Conservation (phyloP, 2,113 vertebrate species). For the Ploceus nigricollis region DNA sequence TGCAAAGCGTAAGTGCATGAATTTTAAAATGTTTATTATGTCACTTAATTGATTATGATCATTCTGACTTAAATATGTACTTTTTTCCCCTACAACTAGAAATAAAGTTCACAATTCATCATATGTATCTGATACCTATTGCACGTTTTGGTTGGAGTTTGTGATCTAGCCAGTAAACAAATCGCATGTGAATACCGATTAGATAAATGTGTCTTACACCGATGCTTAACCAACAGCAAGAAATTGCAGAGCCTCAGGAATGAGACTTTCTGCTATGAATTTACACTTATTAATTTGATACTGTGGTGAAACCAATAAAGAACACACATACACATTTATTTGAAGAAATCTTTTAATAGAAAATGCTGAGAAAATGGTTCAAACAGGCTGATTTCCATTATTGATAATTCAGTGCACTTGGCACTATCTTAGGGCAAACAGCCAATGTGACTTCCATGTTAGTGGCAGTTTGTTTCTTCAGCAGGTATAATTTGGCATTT, state of each 20-base stretch:
- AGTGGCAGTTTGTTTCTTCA: neutral
- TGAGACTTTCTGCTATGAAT: neutral
- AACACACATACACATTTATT: neutral
- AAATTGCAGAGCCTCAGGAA: neutral
- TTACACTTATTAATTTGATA: neutral
- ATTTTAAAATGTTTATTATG: neutral
- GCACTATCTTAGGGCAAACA: neutral
- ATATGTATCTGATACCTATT: rapidly evolving
- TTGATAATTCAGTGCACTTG: neutral
- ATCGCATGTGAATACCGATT: neutral
- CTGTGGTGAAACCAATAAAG: neutral
- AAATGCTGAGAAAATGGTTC: neutral
- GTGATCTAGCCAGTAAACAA: neutral
- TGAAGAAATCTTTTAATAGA: neutral
- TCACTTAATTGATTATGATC: neutral
- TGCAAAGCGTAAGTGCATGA: neutral
- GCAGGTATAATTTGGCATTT: neutral
- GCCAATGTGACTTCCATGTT: neutral
- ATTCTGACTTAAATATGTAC: neutral
- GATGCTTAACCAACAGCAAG: neutral
- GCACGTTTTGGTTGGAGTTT: neutral
- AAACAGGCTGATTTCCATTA: neutral
- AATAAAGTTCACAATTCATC: neutral
- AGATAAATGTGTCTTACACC: rapidly evolving
- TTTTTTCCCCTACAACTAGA: rapidly evolving